Base-by-base conservation (phyloP, 2,888 invertebrate genomes). In the Thyatira batis region DNA sequence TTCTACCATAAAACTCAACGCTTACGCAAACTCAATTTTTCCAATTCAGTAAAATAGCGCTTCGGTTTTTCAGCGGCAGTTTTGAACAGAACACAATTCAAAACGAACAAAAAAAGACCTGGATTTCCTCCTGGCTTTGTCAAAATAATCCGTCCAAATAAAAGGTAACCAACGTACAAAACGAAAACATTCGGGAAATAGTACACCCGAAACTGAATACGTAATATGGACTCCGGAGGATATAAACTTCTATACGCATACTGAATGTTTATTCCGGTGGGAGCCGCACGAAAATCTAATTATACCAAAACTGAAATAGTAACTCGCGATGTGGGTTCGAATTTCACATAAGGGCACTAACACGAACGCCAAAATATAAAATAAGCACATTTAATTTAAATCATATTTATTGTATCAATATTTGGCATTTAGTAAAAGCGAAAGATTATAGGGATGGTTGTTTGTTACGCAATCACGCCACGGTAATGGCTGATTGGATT, bases 221-320 rank as follows among this genome's bases (percentile, higher is more conserved):
- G 48, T 48, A 48, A 48, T 48, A 20, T 5, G 48, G 17, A 27
- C 48, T 17, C 27, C 17, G 17, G 27, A 27, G 48, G 20, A 48
- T 27, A 48, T 17, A 27, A 27, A 28, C 28, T 48, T 27, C 17
- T 20, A 28, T 27, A 49, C 53, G 49, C 52, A 25, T 10, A 27
- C 13, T 46, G 52, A 45, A 52, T 53, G 45, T 49, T 49, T 46
- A 46, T 57, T 51, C 60, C 52, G 25, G 23, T 27, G 55, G 46
- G 67, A 56, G 67, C 60, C 59, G 54, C 64, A 55, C 59, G 67
- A 63, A 67, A 73, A 71, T 70, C 73, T 73, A 65, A 74, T 76
- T 73, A 73, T 66, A 57, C 57, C 54, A 53, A 53, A 65, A 69
- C 66, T 71, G 52, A 71, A 73, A 66, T 61, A 60, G 49, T 48